Conservation (phyloP, 2,888 invertebrate genomes). For the Pegoplata infirma region DNA sequence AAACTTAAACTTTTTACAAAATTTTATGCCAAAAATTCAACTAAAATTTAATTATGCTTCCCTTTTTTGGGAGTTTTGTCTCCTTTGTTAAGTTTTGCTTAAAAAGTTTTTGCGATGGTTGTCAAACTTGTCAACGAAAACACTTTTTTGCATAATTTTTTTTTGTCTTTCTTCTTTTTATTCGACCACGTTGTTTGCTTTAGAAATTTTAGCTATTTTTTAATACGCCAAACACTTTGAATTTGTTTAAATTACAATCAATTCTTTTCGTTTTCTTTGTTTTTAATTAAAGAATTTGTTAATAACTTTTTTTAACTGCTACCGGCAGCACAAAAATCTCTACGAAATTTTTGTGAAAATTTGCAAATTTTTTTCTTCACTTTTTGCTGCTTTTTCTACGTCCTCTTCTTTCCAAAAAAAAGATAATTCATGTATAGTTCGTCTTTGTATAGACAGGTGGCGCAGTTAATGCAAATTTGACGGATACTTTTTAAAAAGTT, state of each 20-base stretch:
- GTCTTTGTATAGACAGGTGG: too few relatives aligned
- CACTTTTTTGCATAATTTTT: slow-evolving; percentile 53
- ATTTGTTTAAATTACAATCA: background rate
- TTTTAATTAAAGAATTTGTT: background rate
- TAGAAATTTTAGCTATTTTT: slow-evolving; percentile 1
- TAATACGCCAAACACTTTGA: background rate
- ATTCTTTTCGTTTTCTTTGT: background rate
- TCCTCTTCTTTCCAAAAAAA: too few relatives aligned
- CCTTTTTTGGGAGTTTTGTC: too few relatives aligned
- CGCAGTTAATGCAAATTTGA: too few relatives aligned
- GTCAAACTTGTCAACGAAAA: slow-evolving; percentile 23
- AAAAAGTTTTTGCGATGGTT: background rate
- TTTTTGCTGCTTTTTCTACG: background rate
- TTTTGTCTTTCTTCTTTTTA: slow-evolving; percentile 4
- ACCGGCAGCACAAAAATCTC: slow-evolving; percentile 45
- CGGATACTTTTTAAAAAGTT: too few relatives aligned
- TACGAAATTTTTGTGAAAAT: slow-evolving; percentile 51
- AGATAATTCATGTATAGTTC: too few relatives aligned
- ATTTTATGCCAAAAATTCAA: too few relatives aligned
- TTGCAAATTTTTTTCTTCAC: slow-evolving; percentile 34
- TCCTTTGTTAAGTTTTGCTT: too few relatives aligned
- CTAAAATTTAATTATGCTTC: too few relatives aligned
- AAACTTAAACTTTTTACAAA: background rate
- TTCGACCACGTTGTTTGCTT: slow-evolving; percentile 49
- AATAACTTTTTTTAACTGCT: slow-evolving; percentile 14